Percentiles rank a stretch among this genome's conserved stretches.
phyloP scores from a whole-genome alignment of 2,113 vertebrate genomes.

The Grammatotria lemairii region DNA sequence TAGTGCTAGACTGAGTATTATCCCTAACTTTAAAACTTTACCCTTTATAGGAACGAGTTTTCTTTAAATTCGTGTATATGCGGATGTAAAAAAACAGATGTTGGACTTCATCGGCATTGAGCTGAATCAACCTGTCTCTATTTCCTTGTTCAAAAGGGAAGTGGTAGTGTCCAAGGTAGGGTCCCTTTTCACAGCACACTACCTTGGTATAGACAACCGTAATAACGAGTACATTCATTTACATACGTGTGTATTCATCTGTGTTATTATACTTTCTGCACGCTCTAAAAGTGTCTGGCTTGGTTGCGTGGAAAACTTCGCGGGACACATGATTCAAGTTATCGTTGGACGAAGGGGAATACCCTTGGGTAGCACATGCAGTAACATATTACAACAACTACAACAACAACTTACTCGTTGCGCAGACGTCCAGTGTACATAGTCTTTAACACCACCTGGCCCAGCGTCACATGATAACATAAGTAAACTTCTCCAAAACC shows the following conservation, averaged over 20 bases:
- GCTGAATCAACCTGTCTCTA: not conserved
- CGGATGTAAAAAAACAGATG: not conserved
- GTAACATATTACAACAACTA: not conserved
- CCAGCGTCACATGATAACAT: conserved; percentile 80
- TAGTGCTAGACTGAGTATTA: not conserved
- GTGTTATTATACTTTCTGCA: not conserved
- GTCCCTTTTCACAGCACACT: not conserved
- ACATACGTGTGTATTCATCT: not conserved
- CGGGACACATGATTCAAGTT: conserved; percentile 15
- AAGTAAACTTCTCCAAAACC: conserved; percentile 87
- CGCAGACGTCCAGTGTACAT: conserved; percentile 84
- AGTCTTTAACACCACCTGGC: conserved; percentile 86
- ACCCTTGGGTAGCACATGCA: not conserved
- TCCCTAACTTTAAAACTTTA: not conserved
- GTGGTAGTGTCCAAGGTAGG: not conserved
- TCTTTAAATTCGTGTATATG: not conserved
- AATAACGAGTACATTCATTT: not conserved
- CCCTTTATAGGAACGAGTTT: not conserved
- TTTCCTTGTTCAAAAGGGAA: not conserved
- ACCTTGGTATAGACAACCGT: not conserved
- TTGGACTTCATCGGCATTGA: not conserved
- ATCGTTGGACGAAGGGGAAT: not conserved
- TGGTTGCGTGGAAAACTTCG: not conserved
- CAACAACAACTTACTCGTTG: conserved; percentile 76
- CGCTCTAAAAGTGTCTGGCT: not conserved